Percentiles rank a stretch among this genome's conserved stretches.
These are phyloP conservation scores for Melanostoma mellinum DNA, from an alignment of 2,888 invertebrate genomes.

Conservation along the genomic window DNA sequence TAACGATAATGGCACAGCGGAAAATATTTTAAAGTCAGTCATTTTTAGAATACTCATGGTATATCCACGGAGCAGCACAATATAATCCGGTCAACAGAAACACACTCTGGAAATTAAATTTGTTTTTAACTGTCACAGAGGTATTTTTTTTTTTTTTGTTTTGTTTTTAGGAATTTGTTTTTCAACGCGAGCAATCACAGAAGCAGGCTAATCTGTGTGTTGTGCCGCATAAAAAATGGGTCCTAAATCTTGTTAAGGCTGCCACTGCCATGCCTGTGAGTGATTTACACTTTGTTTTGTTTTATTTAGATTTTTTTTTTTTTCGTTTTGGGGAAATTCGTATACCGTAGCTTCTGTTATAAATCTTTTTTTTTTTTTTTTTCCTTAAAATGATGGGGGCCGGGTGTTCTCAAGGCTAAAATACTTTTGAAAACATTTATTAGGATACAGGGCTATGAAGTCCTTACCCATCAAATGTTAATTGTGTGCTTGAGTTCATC, in stretches of 20 bases:
- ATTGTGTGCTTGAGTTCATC: no score
- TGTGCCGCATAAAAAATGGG: slow-evolving; percentile 11
- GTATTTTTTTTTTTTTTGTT: slow-evolving; percentile 4
- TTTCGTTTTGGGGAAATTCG: slow-evolving; percentile 1
- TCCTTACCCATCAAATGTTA: no score
- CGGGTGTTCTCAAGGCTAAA: no score
- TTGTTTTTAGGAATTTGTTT: not conserved
- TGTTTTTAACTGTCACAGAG: slow-evolving; percentile 24
- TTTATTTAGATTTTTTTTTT: not conserved
- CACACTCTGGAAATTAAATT: slow-evolving; percentile 5
- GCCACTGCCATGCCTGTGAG: slow-evolving; percentile 8
- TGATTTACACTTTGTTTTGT: slow-evolving; percentile 6
- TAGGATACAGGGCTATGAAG: no score
- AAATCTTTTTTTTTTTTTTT: no score
- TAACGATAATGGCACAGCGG: not conserved
- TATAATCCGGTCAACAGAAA: slow-evolving; percentile 10
- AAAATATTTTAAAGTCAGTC: not conserved
- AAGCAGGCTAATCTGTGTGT: slow-evolving; percentile 4
- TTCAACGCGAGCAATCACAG: not conserved
- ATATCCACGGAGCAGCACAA: not conserved
- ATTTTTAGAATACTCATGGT: slow-evolving; percentile 7
- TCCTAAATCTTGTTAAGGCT: slow-evolving; percentile 16
- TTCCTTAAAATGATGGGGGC: no score
- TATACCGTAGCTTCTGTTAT: no score
- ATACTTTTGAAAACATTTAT: no score